Evolutionary conservation across 35 echinoderm and acorn worm genomes (phyloP).

Genomic region (Nesometra sesokonis): DNA sequence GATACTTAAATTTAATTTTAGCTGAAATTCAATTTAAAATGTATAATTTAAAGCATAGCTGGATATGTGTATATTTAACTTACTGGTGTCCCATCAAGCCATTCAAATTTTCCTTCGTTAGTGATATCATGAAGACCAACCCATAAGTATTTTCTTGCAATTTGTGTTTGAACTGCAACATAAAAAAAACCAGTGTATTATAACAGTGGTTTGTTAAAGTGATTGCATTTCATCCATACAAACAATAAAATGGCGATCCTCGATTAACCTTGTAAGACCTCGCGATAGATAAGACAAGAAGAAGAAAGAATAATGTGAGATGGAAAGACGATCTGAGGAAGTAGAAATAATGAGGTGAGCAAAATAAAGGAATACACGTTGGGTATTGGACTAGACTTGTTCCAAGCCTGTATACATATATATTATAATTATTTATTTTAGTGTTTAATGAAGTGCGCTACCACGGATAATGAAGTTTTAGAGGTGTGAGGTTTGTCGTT

Average conservation of each 20-base stretch:
- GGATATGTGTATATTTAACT: constrained; percentile 1
- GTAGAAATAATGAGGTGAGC: no score
- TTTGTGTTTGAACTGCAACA: constrained; percentile 36
- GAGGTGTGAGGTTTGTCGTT: no score
- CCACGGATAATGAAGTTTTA: no score
- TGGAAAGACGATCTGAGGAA: no score
- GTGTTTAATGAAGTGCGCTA: no score
- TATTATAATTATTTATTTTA: no score
- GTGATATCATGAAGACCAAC: constrained; percentile 66
- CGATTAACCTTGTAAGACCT: background rate
- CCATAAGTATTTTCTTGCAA: constrained; percentile 30
- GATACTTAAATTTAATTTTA: no score
- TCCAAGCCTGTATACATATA: no score
- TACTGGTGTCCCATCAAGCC: constrained; percentile 66
- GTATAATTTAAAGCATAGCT: background rate
- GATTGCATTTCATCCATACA: no score
- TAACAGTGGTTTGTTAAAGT: no score
- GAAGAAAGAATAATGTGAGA: background rate
- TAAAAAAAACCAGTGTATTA: background rate
- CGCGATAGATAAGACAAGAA: background rate
- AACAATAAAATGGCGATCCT: background rate
- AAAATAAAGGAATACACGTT: no score
- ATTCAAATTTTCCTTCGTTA: constrained; percentile 58
- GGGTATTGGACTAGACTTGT: no score
- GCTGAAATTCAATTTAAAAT: background rate